These are phyloP conservation scores for Furcula furcula DNA, from an alignment of 2,888 invertebrate species.

Conservation along the genomic window DNA sequence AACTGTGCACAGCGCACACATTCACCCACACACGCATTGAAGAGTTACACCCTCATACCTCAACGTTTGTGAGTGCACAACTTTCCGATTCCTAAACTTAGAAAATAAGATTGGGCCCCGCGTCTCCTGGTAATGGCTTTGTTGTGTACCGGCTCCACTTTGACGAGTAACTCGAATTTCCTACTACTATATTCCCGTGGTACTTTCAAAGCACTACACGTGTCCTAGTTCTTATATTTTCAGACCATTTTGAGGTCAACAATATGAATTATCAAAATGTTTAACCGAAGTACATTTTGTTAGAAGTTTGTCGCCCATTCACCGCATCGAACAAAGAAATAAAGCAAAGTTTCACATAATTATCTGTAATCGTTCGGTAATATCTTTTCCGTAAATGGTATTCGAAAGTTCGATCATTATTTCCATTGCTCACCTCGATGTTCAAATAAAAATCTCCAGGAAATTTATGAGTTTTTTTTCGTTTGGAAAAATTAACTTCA, in stretches of 20 bases:
- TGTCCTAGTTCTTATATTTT: constrained; percentile 39
- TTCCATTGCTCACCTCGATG: constrained; percentile 34
- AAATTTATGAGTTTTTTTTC: constrained; percentile 21
- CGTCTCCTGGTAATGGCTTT: constrained; percentile 61
- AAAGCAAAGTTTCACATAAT: constrained; percentile 43
- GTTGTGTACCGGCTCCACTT: constrained; percentile 58
- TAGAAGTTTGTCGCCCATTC: constrained; percentile 32
- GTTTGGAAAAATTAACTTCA: constrained; percentile 14
- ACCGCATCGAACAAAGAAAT: constrained; percentile 34
- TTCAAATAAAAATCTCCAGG: constrained; percentile 19
- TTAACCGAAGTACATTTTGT: constrained; percentile 24
- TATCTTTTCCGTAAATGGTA: constrained; percentile 49
- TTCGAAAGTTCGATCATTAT: constrained; percentile 46
- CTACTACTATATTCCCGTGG: constrained; percentile 52
- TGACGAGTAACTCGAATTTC: constrained; percentile 55
- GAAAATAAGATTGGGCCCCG: constrained; percentile 40
- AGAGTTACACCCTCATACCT: constrained; percentile 25
- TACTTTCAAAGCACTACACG: constrained; percentile 48
- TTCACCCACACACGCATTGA: constrained; percentile 10
- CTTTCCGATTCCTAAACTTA: constrained; percentile 54
- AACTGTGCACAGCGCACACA: not conserved
- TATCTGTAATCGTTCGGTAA: constrained; percentile 52
- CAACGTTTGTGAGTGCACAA: constrained; percentile 37
- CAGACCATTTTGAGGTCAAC: constrained; percentile 24
- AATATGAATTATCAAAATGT: constrained; percentile 7